Percentiles rank a stretch among this genome's conserved stretches.
phyloP scores from a whole-genome alignment of 1,140 invertebrate species.

The Lepidotrigona ventralis region DNA sequence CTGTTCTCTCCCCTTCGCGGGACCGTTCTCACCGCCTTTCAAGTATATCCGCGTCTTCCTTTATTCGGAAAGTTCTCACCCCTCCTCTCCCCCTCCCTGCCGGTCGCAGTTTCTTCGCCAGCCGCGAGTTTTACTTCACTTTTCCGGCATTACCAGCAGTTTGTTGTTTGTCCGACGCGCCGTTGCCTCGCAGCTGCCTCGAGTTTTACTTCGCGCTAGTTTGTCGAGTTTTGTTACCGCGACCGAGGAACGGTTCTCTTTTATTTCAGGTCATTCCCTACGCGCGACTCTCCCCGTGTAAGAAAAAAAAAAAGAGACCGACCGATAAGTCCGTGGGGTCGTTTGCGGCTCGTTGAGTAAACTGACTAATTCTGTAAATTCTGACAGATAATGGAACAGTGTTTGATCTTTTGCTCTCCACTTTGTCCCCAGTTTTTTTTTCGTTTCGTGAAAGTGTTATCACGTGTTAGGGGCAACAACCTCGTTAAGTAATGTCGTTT shows the following conservation, averaged over 20 bases:
- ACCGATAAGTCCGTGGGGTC: too few species aligned
- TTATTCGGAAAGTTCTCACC: not conserved
- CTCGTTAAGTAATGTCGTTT: too few species aligned
- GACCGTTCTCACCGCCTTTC: not conserved
- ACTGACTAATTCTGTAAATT: too few species aligned
- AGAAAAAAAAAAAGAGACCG: too few species aligned
- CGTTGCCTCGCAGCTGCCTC: not conserved
- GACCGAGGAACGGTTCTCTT: not conserved
- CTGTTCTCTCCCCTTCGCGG: not conserved
- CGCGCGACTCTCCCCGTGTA: too few species aligned
- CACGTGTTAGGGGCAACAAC: too few species aligned
- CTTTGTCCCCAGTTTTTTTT: too few species aligned
- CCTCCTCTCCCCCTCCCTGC: too few species aligned
- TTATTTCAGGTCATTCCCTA: not conserved
- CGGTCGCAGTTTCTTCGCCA: not conserved
- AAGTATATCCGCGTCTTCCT: not conserved
- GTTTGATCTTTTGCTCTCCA: too few species aligned
- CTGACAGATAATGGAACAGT: too few species aligned
- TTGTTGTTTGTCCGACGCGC: not conserved
- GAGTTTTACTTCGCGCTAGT: constrained; percentile 9
- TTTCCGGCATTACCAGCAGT: constrained; percentile 23
- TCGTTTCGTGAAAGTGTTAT: too few species aligned
- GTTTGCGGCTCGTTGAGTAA: too few species aligned
- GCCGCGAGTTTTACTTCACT: not conserved
- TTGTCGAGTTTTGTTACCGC: constrained; percentile 7